Conservation (phyloP, 2,113 vertebrate genomes). For the Heterotilapia buettikoferi region DNA sequence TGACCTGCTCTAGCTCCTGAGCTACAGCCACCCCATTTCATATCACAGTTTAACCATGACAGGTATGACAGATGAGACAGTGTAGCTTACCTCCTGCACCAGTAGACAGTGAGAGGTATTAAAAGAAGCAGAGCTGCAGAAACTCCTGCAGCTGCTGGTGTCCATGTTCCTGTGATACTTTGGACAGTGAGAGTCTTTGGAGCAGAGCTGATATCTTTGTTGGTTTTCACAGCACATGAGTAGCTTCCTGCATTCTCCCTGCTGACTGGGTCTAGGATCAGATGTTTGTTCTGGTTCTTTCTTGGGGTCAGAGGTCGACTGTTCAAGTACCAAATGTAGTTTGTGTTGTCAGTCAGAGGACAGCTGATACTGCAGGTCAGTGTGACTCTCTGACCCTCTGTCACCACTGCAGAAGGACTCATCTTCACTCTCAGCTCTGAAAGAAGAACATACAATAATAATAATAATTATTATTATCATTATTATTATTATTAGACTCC, state of each 20-base stretch:
- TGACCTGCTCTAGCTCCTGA: neutral
- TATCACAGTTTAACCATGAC: neutral
- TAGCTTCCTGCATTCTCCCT: neutral
- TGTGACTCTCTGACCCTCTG: neutral
- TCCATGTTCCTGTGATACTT: neutral
- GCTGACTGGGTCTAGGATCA: neutral
- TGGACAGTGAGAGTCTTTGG: neutral
- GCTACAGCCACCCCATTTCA: neutral
- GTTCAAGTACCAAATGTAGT: too few relatives aligned
- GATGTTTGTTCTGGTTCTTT: too few relatives aligned
- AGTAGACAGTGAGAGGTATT: neutral
- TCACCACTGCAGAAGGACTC: neutral
- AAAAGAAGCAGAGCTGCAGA: accelerated
- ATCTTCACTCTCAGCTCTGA: constrained; percentile 1
- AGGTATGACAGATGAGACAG: neutral
- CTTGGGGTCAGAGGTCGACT: too few relatives aligned
- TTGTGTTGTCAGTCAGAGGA: neutral
- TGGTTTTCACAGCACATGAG: neutral
- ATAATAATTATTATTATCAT: too few relatives aligned
- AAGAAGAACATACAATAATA: neutral
- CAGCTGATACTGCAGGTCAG: constrained; percentile 5
- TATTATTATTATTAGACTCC: too few relatives aligned
- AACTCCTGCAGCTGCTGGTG: neutral
- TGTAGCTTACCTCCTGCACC: neutral
- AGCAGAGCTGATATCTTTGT: neutral